A percentile compares a stretch with the other conserved stretches of the same genome.
Conservation (phyloP, 2,797 vertebrate genomes). For the Gorsachius magnificus region DNA sequence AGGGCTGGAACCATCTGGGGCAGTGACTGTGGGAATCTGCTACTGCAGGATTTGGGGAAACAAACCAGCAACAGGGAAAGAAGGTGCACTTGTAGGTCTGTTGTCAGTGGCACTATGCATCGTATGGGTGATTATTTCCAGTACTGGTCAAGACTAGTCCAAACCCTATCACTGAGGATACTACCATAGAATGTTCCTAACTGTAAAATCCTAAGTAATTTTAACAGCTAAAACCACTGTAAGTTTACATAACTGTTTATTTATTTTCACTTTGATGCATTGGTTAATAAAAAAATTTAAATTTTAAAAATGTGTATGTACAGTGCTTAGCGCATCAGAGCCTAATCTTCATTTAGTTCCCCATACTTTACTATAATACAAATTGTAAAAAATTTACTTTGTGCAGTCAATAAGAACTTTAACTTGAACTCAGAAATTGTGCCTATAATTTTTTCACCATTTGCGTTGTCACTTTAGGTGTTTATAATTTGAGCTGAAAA, state of each 20-base stretch:
- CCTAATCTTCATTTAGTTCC: neutral
- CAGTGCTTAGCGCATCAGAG: neutral
- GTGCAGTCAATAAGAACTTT: neutral
- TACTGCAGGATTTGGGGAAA: neutral
- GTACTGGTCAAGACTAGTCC: too few species aligned
- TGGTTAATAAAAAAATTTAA: neutral
- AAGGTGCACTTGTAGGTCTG: neutral
- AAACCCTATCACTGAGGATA: too few species aligned
- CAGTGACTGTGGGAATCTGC: neutral
- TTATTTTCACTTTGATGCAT: neutral
- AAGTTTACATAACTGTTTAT: neutral
- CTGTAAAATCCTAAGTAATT: neutral
- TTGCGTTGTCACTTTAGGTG: neutral
- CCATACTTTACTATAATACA: neutral
- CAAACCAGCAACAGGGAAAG: neutral
- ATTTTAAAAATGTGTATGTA: neutral
- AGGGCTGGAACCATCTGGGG: neutral
- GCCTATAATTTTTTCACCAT: accelerated
- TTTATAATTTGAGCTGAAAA: neutral
- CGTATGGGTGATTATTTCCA: accelerated
- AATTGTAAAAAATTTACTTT: neutral
- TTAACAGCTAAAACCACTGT: neutral
- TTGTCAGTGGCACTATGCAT: accelerated
- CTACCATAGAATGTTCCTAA: neutral
- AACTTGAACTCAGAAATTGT: neutral